Base-by-base conservation (phyloP, 2,797 vertebrate species). In the Protosalanx chinensis region DNA sequence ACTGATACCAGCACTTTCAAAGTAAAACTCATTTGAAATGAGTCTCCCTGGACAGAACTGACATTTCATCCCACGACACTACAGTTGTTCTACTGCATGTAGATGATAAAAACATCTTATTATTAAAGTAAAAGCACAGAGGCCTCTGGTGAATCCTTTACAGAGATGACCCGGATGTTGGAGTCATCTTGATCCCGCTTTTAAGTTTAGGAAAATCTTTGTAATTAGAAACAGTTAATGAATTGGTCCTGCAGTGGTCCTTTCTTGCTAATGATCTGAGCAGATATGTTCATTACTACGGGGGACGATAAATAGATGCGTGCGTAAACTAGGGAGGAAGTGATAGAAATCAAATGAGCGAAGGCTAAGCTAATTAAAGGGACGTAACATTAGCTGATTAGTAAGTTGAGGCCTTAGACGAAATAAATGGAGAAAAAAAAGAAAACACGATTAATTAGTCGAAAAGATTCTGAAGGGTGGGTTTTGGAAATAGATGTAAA, bases 1-100 rank as follows among this genome's bases (percentile, higher is more conserved):
- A 90, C 89, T 87, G 90, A 91, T 89, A 87, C 85, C 79, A 84
- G 85, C 84, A 85, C 89, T 89, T 88, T 90, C 83, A 84, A 81
- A 82, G 46, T 84, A 82, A 80, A 84, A 82, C 87, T 84, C 67
- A 67, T 82, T 85, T 87, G 85, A 79, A 89, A 88, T 81, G 74
- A 81, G 32, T 12, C 1, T 51, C 82, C 75, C 4, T 30, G 81
- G 78, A 86, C 84, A 65, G 10, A 53, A 75, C 12, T 46, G 12
- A 46, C 41, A 13, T 13, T 46, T 46, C 10, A 13, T 3, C 41
- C 41, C 8, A 46, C 8, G 23, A 27, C 41, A 46, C 33, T 35
- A 46, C 41, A 12, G 8, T 46, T 46, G 10, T 46, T 46, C 41
- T 46, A 46, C 10, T 12, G 10, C 41, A 46, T 46, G 8, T 46